A percentile compares a stretch with the other conserved stretches of the same genome.
These are phyloP conservation scores for Donacobius atricapilla DNA, from an alignment of 2,113 vertebrate genomes.

Conservation along the genomic window DNA sequence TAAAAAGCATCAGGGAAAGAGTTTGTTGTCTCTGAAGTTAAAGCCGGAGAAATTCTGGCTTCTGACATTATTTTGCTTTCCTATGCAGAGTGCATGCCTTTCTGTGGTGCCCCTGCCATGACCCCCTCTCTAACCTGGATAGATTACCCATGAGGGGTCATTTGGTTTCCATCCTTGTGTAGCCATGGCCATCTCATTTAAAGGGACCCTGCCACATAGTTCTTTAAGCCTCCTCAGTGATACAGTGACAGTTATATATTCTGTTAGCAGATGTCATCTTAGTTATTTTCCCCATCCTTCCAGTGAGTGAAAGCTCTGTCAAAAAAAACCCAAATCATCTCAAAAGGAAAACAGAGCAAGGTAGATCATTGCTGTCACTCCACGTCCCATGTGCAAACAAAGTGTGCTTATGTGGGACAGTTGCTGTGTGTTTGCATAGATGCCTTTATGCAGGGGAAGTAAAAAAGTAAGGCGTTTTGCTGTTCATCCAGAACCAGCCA, in stretches of 20 bases:
- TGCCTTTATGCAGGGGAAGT: neutral
- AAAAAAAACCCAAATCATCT: neutral
- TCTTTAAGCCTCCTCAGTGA: neutral
- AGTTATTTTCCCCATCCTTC: neutral
- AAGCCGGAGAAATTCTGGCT: neutral
- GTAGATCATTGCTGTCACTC: neutral
- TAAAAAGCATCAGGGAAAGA: neutral
- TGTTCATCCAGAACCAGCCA: neutral
- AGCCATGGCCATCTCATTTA: neutral
- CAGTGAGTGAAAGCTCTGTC: neutral
- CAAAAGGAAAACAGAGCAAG: neutral
- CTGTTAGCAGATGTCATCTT: neutral
- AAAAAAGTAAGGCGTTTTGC: neutral
- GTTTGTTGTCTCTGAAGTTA: neutral
- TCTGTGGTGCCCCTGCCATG: neutral
- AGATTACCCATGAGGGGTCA: slow-evolving; percentile 28
- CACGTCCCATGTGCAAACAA: neutral
- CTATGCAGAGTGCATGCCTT: neutral
- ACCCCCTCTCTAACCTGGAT: slow-evolving; percentile 27
- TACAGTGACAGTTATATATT: neutral
- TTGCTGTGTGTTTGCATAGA: neutral
- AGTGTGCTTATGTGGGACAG: neutral
- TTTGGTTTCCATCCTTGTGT: slow-evolving; percentile 25
- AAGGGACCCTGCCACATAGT: neutral
- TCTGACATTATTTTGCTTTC: slow-evolving; percentile 3